Evolutionary conservation across 2,888 invertebrate species (phyloP).

Genomic region (Trissoscelio sp.): DNA sequence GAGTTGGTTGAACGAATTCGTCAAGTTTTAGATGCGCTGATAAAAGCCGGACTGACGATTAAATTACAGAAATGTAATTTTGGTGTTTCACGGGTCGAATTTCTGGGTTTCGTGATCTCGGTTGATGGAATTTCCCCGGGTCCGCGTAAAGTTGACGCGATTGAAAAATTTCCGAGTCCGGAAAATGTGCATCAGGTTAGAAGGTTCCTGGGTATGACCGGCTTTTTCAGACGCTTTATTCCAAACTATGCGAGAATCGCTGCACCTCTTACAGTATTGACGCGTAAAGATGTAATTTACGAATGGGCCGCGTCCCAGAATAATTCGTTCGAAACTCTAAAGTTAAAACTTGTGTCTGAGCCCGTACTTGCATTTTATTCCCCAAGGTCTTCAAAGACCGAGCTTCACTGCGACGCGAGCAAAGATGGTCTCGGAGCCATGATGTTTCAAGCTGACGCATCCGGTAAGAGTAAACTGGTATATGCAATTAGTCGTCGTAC

Average conservation of each 20-base stretch:
- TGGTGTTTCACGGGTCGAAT: not conserved
- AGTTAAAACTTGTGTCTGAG: not conserved
- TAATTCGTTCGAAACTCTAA: not conserved
- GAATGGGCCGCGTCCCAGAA: not conserved
- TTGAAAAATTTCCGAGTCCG: not conserved
- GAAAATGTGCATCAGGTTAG: not conserved
- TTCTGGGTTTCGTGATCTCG: not conserved
- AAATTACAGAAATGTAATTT: not conserved
- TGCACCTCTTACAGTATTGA: not conserved
- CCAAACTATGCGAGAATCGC: not conserved
- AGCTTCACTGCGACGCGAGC: not conserved
- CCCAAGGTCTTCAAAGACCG: not conserved
- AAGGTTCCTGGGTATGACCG: not conserved
- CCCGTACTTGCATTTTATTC: not conserved
- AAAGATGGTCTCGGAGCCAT: not conserved
- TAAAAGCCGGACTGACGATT: not conserved
- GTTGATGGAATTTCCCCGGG: not conserved
- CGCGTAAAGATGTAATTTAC: not conserved
- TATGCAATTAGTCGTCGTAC: not conserved
- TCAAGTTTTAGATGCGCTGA: not conserved
- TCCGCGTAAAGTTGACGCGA: not conserved
- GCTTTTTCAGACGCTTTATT: not conserved
- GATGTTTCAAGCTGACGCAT: not conserved
- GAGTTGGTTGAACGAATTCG: not conserved
- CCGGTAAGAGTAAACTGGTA: no score